Percentiles rank a stretch among this genome's conserved stretches.
Conservation (phyloP, 1,140 invertebrate genomes). For the Apis florea region DNA sequence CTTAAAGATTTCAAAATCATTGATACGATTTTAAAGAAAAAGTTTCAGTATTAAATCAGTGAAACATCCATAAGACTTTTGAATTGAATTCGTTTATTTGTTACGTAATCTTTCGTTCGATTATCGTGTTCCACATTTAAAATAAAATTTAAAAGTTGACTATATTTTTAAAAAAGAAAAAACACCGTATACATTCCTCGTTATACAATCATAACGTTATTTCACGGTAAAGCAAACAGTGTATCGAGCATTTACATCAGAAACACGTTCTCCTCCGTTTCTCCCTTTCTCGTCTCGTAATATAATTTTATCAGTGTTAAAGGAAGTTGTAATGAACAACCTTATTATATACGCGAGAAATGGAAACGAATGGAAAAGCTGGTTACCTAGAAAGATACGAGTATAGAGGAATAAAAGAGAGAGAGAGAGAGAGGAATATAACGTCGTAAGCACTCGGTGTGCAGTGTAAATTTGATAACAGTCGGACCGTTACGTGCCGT, state of each 20-base stretch:
- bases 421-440: neutral
- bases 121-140: too few species aligned
- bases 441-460: constrained; percentile 15
- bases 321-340: constrained; percentile 10
- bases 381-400: neutral
- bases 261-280: neutral
- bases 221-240: neutral
- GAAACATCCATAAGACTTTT: too few species aligned
- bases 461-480: constrained; percentile 39
- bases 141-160: too few species aligned
- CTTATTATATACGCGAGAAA: neutral
- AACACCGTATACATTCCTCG: constrained; percentile 1
- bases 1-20: too few species aligned
- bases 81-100: too few species aligned
- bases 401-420: too few species aligned
- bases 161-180: neutral
- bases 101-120: too few species aligned
- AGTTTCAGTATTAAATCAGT: too few species aligned
- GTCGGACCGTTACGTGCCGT: neutral
- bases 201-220: constrained; percentile 6
- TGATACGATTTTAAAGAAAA: too few species aligned
- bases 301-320: constrained; percentile 13
- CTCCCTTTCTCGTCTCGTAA: neutral
- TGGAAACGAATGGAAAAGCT: neutral
- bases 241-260: neutral